Evolutionary conservation across 2,888 invertebrate species (phyloP).

Genomic region (Venustoraphidia nigricollis): DNA sequence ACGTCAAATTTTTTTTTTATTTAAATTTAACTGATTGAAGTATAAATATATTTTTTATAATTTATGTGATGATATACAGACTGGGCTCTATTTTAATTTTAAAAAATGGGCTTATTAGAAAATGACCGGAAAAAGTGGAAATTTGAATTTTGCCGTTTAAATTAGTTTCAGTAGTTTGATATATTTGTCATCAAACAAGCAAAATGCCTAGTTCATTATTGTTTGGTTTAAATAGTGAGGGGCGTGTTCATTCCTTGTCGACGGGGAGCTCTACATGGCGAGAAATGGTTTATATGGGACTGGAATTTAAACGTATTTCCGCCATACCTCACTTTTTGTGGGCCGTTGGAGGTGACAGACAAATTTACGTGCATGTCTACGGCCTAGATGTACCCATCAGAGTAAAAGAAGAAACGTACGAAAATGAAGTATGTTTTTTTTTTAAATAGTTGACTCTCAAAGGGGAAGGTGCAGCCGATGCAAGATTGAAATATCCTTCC

Average conservation of each 20-base stretch:
- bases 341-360: constrained; percentile 87
- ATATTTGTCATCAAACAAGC: background rate
- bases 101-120: no score
- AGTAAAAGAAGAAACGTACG: constrained; percentile 78
- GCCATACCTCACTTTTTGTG: constrained; percentile 75
- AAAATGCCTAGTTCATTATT: constrained; percentile 56
- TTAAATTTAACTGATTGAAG: no score
- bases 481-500: background rate
- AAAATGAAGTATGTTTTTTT: constrained; percentile 54
- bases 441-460: background rate
- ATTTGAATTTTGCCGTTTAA: no score
- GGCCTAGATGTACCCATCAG: constrained; percentile 80
- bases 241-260: constrained; percentile 70
- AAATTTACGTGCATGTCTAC: constrained; percentile 83
- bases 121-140: no score
- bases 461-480: background rate
- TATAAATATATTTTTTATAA: no score
- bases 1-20: no score
- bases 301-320: constrained; percentile 79
- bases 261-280: constrained; percentile 72
- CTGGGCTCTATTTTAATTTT: no score
- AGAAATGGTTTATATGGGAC: constrained; percentile 69
- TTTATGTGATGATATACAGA: no score
- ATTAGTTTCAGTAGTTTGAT: background rate
- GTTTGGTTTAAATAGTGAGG: constrained; percentile 77